Evolutionary conservation across 2,113 vertebrate species (phyloP).

Genomic region (Egretta garzetta): DNA sequence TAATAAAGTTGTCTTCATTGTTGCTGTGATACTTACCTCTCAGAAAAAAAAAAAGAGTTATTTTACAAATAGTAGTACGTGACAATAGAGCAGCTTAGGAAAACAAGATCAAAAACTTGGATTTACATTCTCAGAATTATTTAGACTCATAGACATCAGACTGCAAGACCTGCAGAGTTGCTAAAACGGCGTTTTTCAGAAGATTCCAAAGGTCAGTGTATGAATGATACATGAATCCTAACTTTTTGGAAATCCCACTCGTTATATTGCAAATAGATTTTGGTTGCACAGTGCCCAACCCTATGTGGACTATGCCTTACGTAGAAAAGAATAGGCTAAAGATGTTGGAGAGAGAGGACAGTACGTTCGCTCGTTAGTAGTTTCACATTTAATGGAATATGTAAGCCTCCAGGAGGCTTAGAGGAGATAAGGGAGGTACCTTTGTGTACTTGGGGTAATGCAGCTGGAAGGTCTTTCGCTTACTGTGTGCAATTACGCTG

Average conservation of each 20-base stretch:
- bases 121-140: background rate
- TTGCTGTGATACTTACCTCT: background rate
- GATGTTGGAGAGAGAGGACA: background rate
- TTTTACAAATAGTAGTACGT: background rate
- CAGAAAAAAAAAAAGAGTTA: background rate
- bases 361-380: background rate
- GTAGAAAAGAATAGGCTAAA: background rate
- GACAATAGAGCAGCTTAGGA: background rate
- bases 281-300: background rate
- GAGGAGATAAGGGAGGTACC: background rate
- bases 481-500: background rate
- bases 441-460: background rate
- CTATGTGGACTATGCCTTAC: too few relatives aligned
- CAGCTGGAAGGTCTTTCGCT: background rate
- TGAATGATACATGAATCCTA: accelerated
- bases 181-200: background rate
- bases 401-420: background rate
- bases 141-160: background rate
- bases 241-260: background rate
- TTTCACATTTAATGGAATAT: background rate
- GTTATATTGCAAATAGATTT: background rate
- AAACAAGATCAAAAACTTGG: background rate
- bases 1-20: background rate
- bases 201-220: background rate
- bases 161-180: background rate